A percentile compares a stretch with the other conserved stretches of the same genome.
phyloP scores from a whole-genome alignment of 2,888 invertebrate species.

The Caenorhabditis sp. region DNA sequence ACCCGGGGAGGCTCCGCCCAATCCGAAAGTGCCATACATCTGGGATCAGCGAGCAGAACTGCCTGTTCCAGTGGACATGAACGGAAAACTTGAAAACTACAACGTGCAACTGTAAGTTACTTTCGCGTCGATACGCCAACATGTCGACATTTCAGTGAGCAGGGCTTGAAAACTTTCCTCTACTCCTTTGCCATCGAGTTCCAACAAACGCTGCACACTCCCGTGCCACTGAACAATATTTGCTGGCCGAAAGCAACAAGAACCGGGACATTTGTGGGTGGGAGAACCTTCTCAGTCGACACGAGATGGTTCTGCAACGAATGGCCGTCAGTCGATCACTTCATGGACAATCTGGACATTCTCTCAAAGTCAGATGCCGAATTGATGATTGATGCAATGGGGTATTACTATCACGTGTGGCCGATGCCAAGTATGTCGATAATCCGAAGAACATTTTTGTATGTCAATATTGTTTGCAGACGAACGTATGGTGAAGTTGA shows the following conservation, averaged over 20 bases:
- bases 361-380: slow-evolving; percentile 3
- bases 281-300: slow-evolving; percentile 14
- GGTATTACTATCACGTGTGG: slow-evolving; percentile 34
- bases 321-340: slow-evolving; percentile 9
- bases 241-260: slow-evolving; percentile 31
- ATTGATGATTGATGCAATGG: slow-evolving; percentile 17
- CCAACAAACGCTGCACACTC: background rate
- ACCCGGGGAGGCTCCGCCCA: too few species aligned
- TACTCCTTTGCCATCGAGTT: slow-evolving; percentile 21
- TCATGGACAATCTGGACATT: slow-evolving; percentile 32
- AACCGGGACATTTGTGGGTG: slow-evolving; percentile 4
- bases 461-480: too few species aligned
- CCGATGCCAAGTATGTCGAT: background rate
- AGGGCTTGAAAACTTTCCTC: background rate
- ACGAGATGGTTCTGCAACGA: background rate
- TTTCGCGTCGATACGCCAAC: background rate
- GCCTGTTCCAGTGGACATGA: background rate
- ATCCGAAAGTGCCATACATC: background rate
- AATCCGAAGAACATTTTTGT: background rate
- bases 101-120: slow-evolving; percentile 15
- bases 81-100: background rate
- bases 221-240: background rate
- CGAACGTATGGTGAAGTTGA: background rate
- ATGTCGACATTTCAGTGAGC: slow-evolving; percentile 10
- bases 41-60: background rate